Evolutionary conservation across 2,888 invertebrate species (phyloP).

Genomic region (Stenchaetothrips biformis): DNA sequence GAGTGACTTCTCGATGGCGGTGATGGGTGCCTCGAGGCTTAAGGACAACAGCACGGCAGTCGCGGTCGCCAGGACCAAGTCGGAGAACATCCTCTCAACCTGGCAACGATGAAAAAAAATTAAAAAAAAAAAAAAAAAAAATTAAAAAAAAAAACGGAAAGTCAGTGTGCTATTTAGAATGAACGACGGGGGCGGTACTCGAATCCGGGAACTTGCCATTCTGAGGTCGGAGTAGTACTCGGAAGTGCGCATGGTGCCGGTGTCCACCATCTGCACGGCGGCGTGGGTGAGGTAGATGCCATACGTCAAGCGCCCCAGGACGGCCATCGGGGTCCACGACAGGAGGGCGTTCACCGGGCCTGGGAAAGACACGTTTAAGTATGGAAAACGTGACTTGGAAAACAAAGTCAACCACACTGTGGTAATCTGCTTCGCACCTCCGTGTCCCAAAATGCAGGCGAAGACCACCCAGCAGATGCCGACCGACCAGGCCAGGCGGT

Average conservation of each 20-base stretch:
- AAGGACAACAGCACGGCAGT: background rate
- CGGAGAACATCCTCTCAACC: background rate
- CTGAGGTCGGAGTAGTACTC: conserved; percentile 42
- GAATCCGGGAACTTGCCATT: conserved; percentile 39
- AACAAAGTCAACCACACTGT: background rate
- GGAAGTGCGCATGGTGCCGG: conserved; percentile 41
- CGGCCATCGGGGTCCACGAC: conserved; percentile 35
- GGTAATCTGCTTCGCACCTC: conserved; percentile 42
- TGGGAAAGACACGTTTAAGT: conserved; percentile 31
- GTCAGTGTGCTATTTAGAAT: background rate
- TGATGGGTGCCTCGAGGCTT: background rate
- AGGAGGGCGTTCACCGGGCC: conserved; percentile 35
- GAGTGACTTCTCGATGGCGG: background rate
- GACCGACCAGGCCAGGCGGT: conserved; percentile 49
- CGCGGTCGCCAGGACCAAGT: background rate
- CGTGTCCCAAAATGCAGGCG: conserved; percentile 50
- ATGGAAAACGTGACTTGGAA: background rate
- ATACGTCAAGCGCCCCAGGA: conserved; percentile 53
- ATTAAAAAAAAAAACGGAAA: background rate
- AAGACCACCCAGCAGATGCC: conserved; percentile 52
- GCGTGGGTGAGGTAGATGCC: conserved; percentile 54
- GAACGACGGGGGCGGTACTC: background rate
- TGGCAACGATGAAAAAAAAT: background rate
- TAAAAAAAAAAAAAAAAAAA: background rate
- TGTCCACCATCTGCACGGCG: conserved; percentile 43